Evolutionary conservation across 2,113 vertebrate species (phyloP).

Genomic region (Gopherus flavomarginatus): DNA sequence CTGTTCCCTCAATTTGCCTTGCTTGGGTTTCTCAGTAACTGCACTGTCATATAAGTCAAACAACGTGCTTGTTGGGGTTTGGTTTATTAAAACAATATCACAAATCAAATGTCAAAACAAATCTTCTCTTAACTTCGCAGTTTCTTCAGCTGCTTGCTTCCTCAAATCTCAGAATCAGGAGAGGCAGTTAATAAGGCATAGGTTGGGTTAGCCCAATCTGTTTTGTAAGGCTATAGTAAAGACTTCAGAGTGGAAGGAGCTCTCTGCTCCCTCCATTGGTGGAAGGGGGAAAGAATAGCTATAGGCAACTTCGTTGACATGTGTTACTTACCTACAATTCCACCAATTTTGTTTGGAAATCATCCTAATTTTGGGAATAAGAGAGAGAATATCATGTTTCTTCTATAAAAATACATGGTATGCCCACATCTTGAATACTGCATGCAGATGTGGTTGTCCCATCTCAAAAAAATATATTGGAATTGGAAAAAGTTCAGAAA

Average conservation of each 20-base stretch:
- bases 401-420: too few relatives aligned
- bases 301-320: not conserved
- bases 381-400: too few relatives aligned
- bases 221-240: not conserved
- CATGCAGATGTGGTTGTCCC: too few relatives aligned
- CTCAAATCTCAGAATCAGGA: not conserved
- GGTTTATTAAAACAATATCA: not conserved
- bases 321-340: not conserved
- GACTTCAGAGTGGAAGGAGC: not conserved
- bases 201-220: not conserved
- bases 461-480: too few relatives aligned
- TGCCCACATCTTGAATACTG: too few relatives aligned
- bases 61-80: not conserved
- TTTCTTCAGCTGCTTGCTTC: not conserved
- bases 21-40: not conserved
- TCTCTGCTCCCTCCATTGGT: not conserved
- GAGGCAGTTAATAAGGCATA: not conserved
- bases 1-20: not conserved
- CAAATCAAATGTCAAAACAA: not conserved
- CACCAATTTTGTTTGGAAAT: not conserved
- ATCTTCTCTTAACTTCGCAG: not conserved
- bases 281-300: not conserved
- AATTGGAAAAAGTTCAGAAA: too few relatives aligned
- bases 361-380: not conserved
- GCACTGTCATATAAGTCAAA: too few relatives aligned